Percentiles rank a stretch among this genome's conserved stretches.
These are phyloP conservation scores for Cepaea hortensis DNA, from an alignment of 2,888 invertebrate genomes.

Conservation along the genomic window DNA sequence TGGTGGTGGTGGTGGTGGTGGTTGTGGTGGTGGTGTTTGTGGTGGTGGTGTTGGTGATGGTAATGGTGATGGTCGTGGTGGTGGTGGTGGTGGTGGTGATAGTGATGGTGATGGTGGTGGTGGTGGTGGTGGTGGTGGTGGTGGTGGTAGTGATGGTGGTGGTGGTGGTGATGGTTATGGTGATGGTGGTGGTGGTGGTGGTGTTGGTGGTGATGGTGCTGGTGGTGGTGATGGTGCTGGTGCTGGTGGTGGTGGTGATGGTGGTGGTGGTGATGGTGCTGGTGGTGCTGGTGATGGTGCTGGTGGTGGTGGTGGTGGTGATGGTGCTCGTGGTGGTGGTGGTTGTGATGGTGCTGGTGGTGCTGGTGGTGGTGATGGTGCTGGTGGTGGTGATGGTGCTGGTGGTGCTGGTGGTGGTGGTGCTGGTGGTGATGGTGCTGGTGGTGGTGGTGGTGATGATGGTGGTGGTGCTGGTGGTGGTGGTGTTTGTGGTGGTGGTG, in stretches of 20 bases:
- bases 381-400: neutral
- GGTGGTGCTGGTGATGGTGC: too few relatives aligned
- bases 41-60: neutral
- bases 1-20: neutral
- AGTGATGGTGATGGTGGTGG: neutral
- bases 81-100: neutral
- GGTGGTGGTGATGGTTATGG: too few relatives aligned
- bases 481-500: constrained; percentile 40
- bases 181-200: too few relatives aligned
- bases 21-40: neutral
- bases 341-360: too few relatives aligned
- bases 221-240: too few relatives aligned
- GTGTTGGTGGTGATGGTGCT: too few relatives aligned
- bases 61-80: neutral
- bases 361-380: neutral
- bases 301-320: too few relatives aligned
- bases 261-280: too few relatives aligned
- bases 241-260: too few relatives aligned
- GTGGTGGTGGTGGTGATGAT: constrained; percentile 13
- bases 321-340: too few relatives aligned
- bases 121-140: neutral
- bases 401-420: constrained; percentile 33
- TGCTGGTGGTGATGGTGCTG: constrained; percentile 32
- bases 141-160: too few relatives aligned
- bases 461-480: constrained; percentile 37